A percentile compares a stretch with the other conserved stretches of the same genome.
phyloP scores from a whole-genome alignment of 2,888 invertebrate species.

The Cabera pusaria region DNA sequence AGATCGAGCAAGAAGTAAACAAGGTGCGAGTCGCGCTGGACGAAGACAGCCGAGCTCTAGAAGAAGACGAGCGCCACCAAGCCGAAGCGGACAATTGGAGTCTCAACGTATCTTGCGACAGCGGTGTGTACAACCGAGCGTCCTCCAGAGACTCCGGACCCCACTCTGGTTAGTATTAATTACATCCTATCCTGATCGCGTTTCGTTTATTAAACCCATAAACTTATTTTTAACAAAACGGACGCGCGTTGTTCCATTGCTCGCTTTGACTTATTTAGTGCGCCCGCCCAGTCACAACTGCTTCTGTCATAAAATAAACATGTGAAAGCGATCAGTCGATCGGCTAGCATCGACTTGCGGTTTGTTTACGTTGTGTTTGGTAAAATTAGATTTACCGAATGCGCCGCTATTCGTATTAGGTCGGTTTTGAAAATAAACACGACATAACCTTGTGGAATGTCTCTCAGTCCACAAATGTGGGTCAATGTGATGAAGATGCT shows the following conservation, averaged over 20 bases:
- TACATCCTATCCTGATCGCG: conserved; percentile 29
- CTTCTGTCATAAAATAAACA: conserved; percentile 59
- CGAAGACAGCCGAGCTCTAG: conserved; percentile 76
- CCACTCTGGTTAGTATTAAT: conserved; percentile 69
- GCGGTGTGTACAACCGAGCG: conserved; percentile 84
- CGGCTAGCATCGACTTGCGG: conserved; percentile 58
- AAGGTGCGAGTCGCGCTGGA: conserved; percentile 76
- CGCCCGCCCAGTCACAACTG: conserved; percentile 51
- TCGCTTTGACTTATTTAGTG: conserved; percentile 62
- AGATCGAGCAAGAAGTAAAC: conserved; percentile 77
- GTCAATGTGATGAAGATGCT: conserved; percentile 77
- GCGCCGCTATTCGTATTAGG: conserved; percentile 73
- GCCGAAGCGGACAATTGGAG: conserved; percentile 79
- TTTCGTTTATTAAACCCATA: conserved; percentile 52
- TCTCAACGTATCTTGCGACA: conserved; percentile 82
- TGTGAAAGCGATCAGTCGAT: conserved; percentile 54
- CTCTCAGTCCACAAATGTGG: conserved; percentile 70
- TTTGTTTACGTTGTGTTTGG: conserved; percentile 79
- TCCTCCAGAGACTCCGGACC: conserved; percentile 80
- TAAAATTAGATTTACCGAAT: conserved; percentile 75
- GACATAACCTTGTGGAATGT: conserved; percentile 72
- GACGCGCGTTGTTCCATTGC: conserved; percentile 43
- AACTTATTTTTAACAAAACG: conserved; percentile 63
- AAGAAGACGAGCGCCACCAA: conserved; percentile 72
- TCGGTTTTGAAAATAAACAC: conserved; percentile 79